These are phyloP conservation scores for Drosophila kokeensis DNA, from an alignment of 2,888 invertebrate genomes.

Conservation along the genomic window DNA sequence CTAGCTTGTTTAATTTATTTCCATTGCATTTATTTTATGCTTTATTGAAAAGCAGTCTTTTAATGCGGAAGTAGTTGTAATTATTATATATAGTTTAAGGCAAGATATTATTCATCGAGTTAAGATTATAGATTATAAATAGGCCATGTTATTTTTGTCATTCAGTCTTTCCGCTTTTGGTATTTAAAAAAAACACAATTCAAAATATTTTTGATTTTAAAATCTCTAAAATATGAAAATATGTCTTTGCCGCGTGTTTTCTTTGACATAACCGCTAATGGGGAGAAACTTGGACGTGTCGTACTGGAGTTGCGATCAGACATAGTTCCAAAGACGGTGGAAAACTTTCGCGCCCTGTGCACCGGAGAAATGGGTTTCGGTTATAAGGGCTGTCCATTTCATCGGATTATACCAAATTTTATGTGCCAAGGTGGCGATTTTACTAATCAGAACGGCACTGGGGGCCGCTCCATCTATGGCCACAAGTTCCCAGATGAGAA, in stretches of 20 bases:
- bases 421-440: conserved; percentile 99
- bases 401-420: conserved; percentile 97
- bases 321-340: conserved; percentile 96
- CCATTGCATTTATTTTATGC: background rate
- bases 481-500: conserved; percentile 98
- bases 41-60: background rate
- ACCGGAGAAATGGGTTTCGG: conserved; percentile 97
- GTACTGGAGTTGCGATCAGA: conserved; percentile 90
- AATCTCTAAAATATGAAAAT: background rate
- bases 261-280: conserved; percentile 50
- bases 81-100: background rate
- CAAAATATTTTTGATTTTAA: background rate
- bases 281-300: conserved; percentile 45
- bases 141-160: background rate
- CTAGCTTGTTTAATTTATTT: conserved; percentile 3
- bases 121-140: background rate
- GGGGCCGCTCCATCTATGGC: conserved; percentile 98
- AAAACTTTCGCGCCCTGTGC: conserved; percentile 98
- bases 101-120: background rate
- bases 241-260: conserved; percentile 54
- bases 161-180: background rate
- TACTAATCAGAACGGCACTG: conserved; percentile 96
- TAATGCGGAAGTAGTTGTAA: background rate
- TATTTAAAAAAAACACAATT: background rate
- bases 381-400: conserved; percentile 96